phyloP scores from a whole-genome alignment of 2,113 vertebrate genomes.

The Engraulis encrasicolus region DNA sequence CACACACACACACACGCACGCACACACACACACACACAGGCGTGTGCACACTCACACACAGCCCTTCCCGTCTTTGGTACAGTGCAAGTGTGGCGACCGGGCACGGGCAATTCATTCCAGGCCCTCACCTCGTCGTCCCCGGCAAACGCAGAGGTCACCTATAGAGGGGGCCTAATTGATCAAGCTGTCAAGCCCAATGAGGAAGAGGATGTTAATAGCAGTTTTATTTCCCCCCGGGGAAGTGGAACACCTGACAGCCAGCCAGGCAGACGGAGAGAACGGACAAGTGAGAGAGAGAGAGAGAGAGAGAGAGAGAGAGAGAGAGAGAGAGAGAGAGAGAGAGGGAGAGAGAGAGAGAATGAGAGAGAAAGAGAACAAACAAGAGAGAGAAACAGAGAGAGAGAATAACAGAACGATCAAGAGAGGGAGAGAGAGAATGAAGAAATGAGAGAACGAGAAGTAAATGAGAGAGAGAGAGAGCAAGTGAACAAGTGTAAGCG shows the following conservation, averaged over 20 bases:
- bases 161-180: slow-evolving; percentile 92
- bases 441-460: no score
- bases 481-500: not conserved
- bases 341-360: no score
- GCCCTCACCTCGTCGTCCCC: slow-evolving; percentile 88
- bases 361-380: not conserved
- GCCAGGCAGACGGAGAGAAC: slow-evolving; percentile 26
- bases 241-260: slow-evolving; percentile 82
- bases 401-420: no score
- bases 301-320: no score
- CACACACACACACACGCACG: no score
- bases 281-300: no score
- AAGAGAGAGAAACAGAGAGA: no score
- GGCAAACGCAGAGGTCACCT: slow-evolving; percentile 84
- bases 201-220: slow-evolving; percentile 94
- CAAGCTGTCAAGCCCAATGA: slow-evolving; percentile 93
- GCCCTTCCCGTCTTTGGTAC: slow-evolving; percentile 62
- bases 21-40: no score
- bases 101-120: slow-evolving; percentile 39
- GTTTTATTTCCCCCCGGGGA: slow-evolving; percentile 89
- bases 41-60: no score
- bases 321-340: no score
- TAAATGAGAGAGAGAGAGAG: no score
- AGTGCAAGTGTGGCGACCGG: slow-evolving; percentile 54
- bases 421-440: no score